Evolutionary conservation across 2,888 invertebrate genomes (phyloP).

Genomic region (Spialia ferax): DNA sequence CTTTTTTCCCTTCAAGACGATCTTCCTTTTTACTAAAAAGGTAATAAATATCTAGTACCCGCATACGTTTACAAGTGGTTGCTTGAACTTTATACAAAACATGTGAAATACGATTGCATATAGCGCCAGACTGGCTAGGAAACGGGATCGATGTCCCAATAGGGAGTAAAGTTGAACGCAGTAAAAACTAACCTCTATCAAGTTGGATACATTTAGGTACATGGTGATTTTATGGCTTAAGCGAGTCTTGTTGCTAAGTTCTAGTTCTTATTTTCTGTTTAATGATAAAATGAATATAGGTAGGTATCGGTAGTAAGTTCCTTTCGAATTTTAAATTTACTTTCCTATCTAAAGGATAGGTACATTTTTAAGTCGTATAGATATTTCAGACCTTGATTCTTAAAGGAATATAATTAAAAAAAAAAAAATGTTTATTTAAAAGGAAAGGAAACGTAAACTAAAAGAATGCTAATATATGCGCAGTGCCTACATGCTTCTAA

Average conservation of each 20-base stretch:
- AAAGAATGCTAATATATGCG: conserved; percentile 23
- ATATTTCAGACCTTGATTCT: neutral
- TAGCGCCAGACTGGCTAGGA: conserved; percentile 66
- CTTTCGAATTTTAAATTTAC: too few relatives aligned
- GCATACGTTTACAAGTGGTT: conserved; percentile 44
- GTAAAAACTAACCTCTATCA: conserved; percentile 32
- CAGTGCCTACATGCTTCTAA: conserved; percentile 33
- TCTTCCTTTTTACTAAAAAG: neutral
- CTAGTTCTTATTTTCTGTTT: neutral
- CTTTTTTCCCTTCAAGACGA: neutral
- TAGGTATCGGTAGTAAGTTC: too few relatives aligned
- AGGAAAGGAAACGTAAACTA: conserved; percentile 3
- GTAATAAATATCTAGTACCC: neutral
- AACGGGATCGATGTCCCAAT: conserved; percentile 70
- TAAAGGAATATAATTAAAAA: neutral
- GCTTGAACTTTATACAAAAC: conserved; percentile 46
- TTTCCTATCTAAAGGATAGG: too few relatives aligned
- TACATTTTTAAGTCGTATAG: too few relatives aligned
- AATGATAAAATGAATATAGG: too few relatives aligned
- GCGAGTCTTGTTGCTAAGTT: neutral
- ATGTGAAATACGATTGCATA: conserved; percentile 58
- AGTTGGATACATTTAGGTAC: conserved; percentile 21
- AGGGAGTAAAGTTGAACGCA: conserved; percentile 59
- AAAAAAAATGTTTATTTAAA: too few relatives aligned
- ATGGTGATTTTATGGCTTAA: conserved; percentile 16